Evolutionary conservation across 2,113 vertebrate genomes (phyloP).

Genomic region (Saimiri boliviensis): DNA sequence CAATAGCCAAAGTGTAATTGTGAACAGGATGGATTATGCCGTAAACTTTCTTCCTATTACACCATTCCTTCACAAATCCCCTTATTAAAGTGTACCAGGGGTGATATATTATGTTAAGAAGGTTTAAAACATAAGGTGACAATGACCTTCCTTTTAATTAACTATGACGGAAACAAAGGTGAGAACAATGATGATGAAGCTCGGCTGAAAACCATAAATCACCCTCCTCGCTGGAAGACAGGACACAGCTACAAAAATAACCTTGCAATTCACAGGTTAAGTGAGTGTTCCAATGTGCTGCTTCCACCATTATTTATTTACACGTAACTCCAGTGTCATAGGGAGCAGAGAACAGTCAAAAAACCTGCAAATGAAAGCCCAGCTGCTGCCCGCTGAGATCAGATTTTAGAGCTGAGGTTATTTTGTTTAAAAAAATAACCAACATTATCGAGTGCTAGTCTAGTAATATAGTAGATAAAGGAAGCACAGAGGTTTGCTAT

Average conservation of each 20-base stretch:
- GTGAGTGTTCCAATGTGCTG: constrained; percentile 76
- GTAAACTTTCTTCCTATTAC: constrained; percentile 84
- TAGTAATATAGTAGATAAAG: not conserved
- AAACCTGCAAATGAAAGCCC: not conserved
- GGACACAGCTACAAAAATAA: constrained; percentile 92
- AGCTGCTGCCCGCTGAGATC: not conserved
- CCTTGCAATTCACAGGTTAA: constrained; percentile 95
- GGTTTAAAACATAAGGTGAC: constrained; percentile 94
- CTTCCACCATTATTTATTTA: constrained; percentile 58
- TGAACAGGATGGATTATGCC: constrained; percentile 88
- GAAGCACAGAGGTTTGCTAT: not conserved
- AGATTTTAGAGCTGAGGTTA: not conserved
- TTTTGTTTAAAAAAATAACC: not conserved
- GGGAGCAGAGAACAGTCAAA: not conserved
- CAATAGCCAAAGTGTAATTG: constrained; percentile 85
- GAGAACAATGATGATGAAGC: constrained; percentile 95
- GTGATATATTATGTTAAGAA: constrained; percentile 99
- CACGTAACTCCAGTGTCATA: not conserved
- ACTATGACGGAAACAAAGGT: constrained; percentile 99
- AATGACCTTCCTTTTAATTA: constrained; percentile 99
- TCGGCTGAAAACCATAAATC: constrained; percentile 95
- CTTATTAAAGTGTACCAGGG: constrained; percentile 88
- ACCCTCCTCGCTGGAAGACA: constrained; percentile 84
- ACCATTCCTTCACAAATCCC: constrained; percentile 89
- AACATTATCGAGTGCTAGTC: not conserved